phyloP scores from a whole-genome alignment of 2,113 vertebrate species.

The Hippocampus mohnikei region DNA sequence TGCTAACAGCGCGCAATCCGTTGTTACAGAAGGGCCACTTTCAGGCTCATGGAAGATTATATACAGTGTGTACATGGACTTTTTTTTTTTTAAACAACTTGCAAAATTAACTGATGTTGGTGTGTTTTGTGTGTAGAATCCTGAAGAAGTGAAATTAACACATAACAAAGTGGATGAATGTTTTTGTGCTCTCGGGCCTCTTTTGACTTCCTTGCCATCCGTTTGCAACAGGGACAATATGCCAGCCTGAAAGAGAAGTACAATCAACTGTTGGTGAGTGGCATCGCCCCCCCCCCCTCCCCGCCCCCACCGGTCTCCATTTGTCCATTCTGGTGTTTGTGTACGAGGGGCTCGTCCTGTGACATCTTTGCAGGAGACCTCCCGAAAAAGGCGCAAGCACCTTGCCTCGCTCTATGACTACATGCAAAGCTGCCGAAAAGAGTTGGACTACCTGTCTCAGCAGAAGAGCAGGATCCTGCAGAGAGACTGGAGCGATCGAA shows the following conservation, averaged over 20 bases:
- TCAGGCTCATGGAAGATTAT: background rate
- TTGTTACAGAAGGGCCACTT: background rate
- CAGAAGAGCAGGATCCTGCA: conserved; percentile 83
- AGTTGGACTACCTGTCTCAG: conserved; percentile 79
- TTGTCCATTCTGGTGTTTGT: background rate
- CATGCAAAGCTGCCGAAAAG: conserved; percentile 86
- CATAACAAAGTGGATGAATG: too few relatives aligned
- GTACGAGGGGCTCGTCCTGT: background rate
- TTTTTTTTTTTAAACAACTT: too few relatives aligned
- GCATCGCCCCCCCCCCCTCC: background rate
- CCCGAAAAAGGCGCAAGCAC: conserved; percentile 69
- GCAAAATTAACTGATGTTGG: too few relatives aligned
- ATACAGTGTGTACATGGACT: too few relatives aligned
- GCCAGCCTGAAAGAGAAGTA: conserved; percentile 75
- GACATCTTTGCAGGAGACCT: conserved; percentile 74
- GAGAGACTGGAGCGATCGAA: conserved; percentile 92
- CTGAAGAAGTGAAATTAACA: too few relatives aligned
- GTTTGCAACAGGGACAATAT: conserved; percentile 64
- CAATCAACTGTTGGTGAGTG: conserved; percentile 80
- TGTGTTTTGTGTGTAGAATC: too few relatives aligned
- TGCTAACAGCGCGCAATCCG: background rate
- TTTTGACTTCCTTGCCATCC: background rate
- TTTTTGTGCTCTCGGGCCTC: background rate
- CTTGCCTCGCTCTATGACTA: conserved; percentile 87
- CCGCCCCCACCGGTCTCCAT: background rate